These are phyloP conservation scores for Lagopus leucura DNA, from an alignment of 2,113 vertebrate species.

Conservation along the genomic window DNA sequence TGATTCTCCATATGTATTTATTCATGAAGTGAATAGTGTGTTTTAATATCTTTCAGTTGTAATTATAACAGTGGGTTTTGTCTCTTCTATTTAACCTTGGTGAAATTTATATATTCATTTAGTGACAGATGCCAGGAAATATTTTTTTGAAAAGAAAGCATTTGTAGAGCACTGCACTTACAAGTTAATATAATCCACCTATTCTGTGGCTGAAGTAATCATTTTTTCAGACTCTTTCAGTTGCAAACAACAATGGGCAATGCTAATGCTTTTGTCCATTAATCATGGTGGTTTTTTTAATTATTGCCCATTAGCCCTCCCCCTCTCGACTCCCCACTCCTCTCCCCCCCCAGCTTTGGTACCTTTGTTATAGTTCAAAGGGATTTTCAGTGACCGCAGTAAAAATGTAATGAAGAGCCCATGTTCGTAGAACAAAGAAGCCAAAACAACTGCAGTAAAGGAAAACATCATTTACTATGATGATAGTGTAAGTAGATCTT, in stretches of 20 bases:
- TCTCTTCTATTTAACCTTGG: background rate
- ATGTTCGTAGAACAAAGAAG: background rate
- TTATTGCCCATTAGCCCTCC: background rate
- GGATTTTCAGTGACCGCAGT: background rate
- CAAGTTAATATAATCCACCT: background rate
- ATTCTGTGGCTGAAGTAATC: background rate
- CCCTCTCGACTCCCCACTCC: too few relatives aligned
- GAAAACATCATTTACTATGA: background rate
- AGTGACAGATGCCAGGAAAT: background rate
- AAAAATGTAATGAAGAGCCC: background rate
- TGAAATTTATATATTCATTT: background rate
- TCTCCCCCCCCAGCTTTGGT: background rate
- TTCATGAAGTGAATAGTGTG: background rate
- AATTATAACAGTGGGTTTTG: constrained; percentile 21
- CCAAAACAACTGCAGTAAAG: background rate
- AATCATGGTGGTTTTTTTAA: background rate
- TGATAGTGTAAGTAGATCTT: background rate
- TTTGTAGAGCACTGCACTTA: background rate
- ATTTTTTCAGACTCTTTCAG: background rate
- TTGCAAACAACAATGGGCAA: background rate
- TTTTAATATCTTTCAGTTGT: constrained; percentile 4
- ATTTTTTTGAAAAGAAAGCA: background rate
- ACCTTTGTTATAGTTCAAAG: background rate
- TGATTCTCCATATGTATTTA: constrained; percentile 38
- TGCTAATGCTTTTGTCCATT: background rate